A percentile compares a stretch with the other conserved stretches of the same genome.
These are phyloP conservation scores for Lasioglossum villosulum DNA, from an alignment of 2,888 invertebrate genomes.

Conservation along the genomic window DNA sequence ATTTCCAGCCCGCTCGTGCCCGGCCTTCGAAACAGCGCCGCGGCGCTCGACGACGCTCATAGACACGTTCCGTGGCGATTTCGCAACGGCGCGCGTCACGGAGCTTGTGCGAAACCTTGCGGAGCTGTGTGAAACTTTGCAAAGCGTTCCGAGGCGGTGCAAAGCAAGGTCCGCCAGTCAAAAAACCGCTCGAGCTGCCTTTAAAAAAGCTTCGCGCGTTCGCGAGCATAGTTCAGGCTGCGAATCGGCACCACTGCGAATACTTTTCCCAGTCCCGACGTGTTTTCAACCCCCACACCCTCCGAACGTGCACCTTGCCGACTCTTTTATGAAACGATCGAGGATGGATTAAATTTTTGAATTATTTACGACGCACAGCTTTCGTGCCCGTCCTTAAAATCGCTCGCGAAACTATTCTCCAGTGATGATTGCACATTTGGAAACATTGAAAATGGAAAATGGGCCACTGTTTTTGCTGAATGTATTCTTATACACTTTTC, in stretches of 20 bases:
- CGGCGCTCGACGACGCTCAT: conserved; percentile 50
- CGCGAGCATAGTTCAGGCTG: conserved; percentile 58
- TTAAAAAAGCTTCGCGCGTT: conserved; percentile 66
- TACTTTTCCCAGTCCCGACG: conserved; percentile 37
- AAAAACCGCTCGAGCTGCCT: conserved; percentile 45
- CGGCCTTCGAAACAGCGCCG: conserved; percentile 66
- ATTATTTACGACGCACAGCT: conserved; percentile 1
- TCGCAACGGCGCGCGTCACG: conserved; percentile 50
- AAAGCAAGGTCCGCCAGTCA: neutral
- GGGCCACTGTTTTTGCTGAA: neutral
- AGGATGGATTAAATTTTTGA: conserved; percentile 17
- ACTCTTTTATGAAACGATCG: conserved; percentile 35
- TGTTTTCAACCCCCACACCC: neutral
- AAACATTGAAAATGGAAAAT: neutral
- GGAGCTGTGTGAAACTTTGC: neutral
- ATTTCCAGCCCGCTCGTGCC: conserved; percentile 72
- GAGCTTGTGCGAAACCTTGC: neutral
- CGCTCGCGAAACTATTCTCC: neutral
- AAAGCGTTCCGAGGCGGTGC: neutral
- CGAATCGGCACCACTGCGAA: conserved; percentile 48
- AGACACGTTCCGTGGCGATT: conserved; percentile 71
- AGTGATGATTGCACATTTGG: neutral
- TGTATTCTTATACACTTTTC: neutral
- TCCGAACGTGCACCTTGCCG: conserved; percentile 21
- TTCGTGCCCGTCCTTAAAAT: neutral